phyloP scores from a whole-genome alignment of 2,888 invertebrate genomes.

The Holacanthella duospinosa region DNA sequence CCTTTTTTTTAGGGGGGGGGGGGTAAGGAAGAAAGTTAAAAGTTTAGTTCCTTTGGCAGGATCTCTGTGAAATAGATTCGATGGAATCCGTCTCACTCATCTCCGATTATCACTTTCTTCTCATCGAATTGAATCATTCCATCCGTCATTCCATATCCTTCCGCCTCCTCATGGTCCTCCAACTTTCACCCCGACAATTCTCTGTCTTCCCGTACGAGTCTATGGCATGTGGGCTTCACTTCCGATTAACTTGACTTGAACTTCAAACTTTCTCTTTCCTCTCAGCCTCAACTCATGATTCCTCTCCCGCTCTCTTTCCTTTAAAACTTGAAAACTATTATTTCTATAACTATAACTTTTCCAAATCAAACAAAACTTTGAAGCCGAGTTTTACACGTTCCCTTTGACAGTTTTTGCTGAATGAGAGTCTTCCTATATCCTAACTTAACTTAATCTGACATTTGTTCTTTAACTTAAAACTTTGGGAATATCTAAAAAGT shows the following conservation, averaged over 20 bases:
- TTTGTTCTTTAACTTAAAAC: neutral
- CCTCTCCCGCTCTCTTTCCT: neutral
- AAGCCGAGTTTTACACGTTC: neutral
- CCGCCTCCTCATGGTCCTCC: neutral
- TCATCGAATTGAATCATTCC: constrained; percentile 3
- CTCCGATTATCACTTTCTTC: neutral
- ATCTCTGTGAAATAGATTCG: neutral
- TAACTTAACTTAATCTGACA: neutral
- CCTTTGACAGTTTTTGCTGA: neutral
- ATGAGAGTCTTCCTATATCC: neutral
- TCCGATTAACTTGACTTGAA: constrained; percentile 1
- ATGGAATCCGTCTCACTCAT: neutral
- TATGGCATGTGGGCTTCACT: neutral
- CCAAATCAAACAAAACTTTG: constrained; percentile 6
- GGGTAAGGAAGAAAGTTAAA: neutral
- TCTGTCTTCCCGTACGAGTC: neutral
- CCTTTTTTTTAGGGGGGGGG: no score
- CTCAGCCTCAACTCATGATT: neutral
- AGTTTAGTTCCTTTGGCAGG: neutral
- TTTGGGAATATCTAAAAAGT: neutral
- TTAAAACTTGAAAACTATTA: neutral
- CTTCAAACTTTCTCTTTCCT: neutral
- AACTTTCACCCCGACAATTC: neutral
- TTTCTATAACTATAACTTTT: constrained; percentile 1
- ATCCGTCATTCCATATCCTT: neutral